Percentiles rank a stretch among this genome's conserved stretches.
Evolutionary conservation across 2,797 vertebrate genomes (phyloP).

Genomic region (Atherinosoma microstoma): DNA sequence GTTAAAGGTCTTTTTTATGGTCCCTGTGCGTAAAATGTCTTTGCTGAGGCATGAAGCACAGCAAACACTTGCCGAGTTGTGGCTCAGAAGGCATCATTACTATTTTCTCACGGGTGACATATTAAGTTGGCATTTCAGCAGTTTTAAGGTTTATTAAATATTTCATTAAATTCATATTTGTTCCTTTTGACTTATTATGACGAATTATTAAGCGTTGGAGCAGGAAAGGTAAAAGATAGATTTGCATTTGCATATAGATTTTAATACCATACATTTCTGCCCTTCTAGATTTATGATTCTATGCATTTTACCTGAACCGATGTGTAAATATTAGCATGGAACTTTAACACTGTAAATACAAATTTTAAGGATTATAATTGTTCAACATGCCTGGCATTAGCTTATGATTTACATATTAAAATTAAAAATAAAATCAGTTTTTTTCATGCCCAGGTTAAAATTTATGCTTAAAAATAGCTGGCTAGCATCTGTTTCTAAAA

Average conservation of each 20-base stretch:
- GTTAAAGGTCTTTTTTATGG: slow-evolving; percentile 65
- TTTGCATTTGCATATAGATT: not conserved
- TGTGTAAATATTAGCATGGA: slow-evolving; percentile 3
- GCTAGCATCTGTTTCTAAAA: not conserved
- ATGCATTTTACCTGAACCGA: not conserved
- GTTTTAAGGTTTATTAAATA: slow-evolving; percentile 63
- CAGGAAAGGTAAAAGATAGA: slow-evolving; percentile 21
- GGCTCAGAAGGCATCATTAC: slow-evolving; percentile 51
- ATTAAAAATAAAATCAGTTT: no score
- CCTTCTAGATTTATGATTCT: not conserved
- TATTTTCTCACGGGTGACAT: slow-evolving; percentile 56
- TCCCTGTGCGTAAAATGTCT: slow-evolving; percentile 56
- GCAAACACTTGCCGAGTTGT: slow-evolving; percentile 48
- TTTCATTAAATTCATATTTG: slow-evolving; percentile 68
- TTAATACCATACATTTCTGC: not conserved
- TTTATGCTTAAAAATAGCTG: not conserved
- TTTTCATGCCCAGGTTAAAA: no score
- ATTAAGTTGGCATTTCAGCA: slow-evolving; percentile 68
- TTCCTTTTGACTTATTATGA: slow-evolving; percentile 62
- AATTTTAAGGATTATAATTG: slow-evolving; percentile 6
- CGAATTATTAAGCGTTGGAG: slow-evolving; percentile 35
- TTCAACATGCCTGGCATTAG: not conserved
- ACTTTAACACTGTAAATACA: not conserved
- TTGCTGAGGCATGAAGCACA: slow-evolving; percentile 59
- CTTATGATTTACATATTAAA: not conserved